Conservation (phyloP, 2,113 vertebrate genomes). For the Otis tarda region DNA sequence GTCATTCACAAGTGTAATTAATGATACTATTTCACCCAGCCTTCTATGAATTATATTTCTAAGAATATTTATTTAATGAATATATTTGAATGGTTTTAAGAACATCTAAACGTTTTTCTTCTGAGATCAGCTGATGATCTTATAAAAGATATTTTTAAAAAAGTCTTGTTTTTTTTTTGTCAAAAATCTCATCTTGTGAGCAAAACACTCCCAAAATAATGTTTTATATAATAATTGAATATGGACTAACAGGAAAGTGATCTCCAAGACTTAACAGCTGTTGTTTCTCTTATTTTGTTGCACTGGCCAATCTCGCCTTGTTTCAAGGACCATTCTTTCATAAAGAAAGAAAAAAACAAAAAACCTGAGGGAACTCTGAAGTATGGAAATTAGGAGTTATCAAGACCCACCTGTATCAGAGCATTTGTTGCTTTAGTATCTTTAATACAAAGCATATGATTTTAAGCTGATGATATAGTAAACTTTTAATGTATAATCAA, state of each 20-base stretch:
- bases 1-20: neutral
- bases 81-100: neutral
- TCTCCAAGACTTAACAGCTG: neutral
- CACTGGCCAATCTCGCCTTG: neutral
- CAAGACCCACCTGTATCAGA: neutral
- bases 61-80: neutral
- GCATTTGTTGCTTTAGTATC: neutral
- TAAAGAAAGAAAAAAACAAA: too few relatives aligned
- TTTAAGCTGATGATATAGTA: neutral
- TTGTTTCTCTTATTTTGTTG: neutral
- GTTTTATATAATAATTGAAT: neutral
- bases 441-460: neutral
- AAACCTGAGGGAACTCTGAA: neutral
- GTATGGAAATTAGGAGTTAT: neutral
- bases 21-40: neutral
- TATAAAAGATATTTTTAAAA: neutral
- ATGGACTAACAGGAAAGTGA: neutral
- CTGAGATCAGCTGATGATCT: neutral
- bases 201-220: neutral
- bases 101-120: neutral
- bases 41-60: neutral
- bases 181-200: neutral
- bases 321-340: neutral
- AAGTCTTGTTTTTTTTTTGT: neutral
- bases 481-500: conserved; percentile 32